A percentile compares a stretch with the other conserved stretches of the same genome.
These are phyloP conservation scores for Taxidea taxus DNA, from an alignment of 2,113 vertebrate species.

Conservation along the genomic window DNA sequence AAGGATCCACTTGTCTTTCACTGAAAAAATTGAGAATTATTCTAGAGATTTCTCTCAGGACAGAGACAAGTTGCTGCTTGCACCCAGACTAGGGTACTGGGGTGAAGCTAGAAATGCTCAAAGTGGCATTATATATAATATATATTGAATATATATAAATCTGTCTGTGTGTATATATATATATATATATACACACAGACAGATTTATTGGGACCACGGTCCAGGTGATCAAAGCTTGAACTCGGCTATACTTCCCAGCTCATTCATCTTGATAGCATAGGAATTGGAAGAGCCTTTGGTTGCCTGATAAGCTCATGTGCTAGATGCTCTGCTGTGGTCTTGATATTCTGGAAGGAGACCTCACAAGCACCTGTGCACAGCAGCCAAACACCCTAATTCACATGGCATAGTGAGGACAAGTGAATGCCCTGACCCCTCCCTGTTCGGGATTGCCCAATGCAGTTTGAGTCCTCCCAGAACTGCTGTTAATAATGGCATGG, in stretches of 20 bases:
- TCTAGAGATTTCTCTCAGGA: neutral
- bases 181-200: neutral
- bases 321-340: conserved; percentile 94
- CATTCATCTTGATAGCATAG: conserved; percentile 96
- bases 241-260: conserved; percentile 95
- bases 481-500: conserved; percentile 96
- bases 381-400: conserved; percentile 97
- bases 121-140: neutral
- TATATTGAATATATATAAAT: no score
- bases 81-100: neutral
- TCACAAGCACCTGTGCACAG: conserved; percentile 93
- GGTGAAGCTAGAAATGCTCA: neutral
- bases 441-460: conserved; percentile 92
- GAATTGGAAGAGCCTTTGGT: conserved; percentile 97
- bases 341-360: conserved; percentile 95
- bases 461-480: conserved; percentile 93
- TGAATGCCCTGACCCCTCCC: conserved; percentile 94
- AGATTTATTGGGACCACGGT: conserved; percentile 63
- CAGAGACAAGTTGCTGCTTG: neutral
- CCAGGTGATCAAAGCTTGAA: conserved; percentile 90
- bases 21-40: neutral
- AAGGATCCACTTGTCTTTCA: neutral
- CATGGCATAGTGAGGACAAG: conserved; percentile 91
- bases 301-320: conserved; percentile 95
- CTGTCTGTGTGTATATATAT: no score